Evolutionary conservation across 2,888 invertebrate genomes (phyloP).

Genomic region (Anoncus sp.): DNA sequence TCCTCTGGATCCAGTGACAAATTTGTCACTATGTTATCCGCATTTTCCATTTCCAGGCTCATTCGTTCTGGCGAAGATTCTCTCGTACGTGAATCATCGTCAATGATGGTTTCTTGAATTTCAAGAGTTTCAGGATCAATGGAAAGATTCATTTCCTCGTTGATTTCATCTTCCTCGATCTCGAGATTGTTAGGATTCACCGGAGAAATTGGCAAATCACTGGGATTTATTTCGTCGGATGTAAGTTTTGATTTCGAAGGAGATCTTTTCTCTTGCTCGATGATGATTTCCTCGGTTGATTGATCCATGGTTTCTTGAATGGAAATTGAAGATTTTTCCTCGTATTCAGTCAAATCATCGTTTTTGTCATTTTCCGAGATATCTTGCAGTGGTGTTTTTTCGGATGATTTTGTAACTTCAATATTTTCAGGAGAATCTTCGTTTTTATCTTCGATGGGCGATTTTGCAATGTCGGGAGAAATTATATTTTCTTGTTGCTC

Average conservation of each 20-base stretch:
- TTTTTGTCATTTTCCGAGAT: not conserved
- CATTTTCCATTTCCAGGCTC: conserved; percentile 43
- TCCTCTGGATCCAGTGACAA: conserved; percentile 66
- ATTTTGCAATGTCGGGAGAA: not conserved
- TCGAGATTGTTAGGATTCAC: conserved; percentile 11
- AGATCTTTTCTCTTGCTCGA: not conserved
- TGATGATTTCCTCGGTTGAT: not conserved
- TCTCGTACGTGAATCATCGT: not conserved
- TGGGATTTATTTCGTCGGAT: not conserved
- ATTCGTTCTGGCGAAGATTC: conserved; percentile 5
- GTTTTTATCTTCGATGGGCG: conserved; percentile 10
- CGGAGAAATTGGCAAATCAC: not conserved
- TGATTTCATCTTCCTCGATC: conserved; percentile 42
- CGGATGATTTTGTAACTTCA: not conserved
- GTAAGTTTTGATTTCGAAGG: conserved; percentile 17
- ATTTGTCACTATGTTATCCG: conserved; percentile 57
- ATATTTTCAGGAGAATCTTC: conserved; percentile 1
- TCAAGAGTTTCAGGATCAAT: conserved; percentile 31
- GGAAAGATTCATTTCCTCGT: conserved; percentile 41
- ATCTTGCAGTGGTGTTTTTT: not conserved
- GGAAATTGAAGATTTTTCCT: not conserved
- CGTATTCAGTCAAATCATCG: not conserved
- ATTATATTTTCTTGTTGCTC: not conserved
- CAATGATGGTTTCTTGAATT: not conserved
- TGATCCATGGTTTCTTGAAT: not conserved